Base-by-base conservation (phyloP, 2,113 vertebrate genomes). In the Dicerorhinus sumatrensis region DNA sequence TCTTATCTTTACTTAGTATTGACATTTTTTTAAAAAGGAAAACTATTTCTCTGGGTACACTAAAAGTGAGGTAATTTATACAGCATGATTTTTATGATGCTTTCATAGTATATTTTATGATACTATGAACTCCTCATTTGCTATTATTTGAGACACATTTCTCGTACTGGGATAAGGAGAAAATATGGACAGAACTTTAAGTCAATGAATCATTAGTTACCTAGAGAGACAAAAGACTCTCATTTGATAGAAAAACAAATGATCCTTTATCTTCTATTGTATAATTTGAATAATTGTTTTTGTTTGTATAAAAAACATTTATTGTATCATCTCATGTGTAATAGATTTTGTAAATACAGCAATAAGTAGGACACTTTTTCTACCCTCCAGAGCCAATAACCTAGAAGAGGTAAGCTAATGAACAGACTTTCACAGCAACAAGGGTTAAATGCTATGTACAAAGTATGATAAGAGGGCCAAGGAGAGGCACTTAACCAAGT, bases 1-100 rank as follows among this genome's bases (percentile, higher is more conserved):
- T 94, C 75, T 96, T 93, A 89, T 91, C 82, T 96, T 93, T 96
- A 86, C 4, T 96, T 83, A 84, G 81, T 33, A 76, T 83, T 89
- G 33, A 1, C 63, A 96, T 80, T 77, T 94, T 94, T 79, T 6
- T 2, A 63, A 77, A 81, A 89, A 70, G 9, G 29, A 91, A 79
- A 73, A 65, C 54, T 75, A 23, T 70, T 82, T 58, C 63, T 42
- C 76, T 69, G 25, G 12, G 18, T 94, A 75, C 6, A n/a, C 10
- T 95, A 94, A 93, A 91, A 60, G 80, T 36, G 16, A 90, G 92
- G 67, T 60, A 87, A 89, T 76, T 83, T 76, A 70, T 69, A 63
- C 9, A 92, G 14, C 2, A 70, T 6, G 12, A 62, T 67, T 93
- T 72, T 94, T 93, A 85, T 20, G 14, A 23, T 82, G 18, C 4